These are phyloP conservation scores for Pteria penguin DNA, from an alignment of 2,888 invertebrate genomes.

Conservation along the genomic window DNA sequence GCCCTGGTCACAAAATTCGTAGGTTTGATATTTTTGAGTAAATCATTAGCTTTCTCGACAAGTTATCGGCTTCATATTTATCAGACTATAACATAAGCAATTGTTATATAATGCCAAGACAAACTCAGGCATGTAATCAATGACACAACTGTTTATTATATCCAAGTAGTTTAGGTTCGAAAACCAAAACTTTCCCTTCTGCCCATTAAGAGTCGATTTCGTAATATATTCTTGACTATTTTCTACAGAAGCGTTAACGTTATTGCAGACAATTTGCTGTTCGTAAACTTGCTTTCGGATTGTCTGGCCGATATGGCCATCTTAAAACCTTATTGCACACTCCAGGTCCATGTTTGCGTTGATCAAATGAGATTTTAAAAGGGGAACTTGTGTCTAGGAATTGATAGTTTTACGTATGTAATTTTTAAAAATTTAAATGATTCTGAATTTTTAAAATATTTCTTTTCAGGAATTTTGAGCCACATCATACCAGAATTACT, in stretches of 20 bases:
- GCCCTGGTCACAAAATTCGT: conserved; percentile 27
- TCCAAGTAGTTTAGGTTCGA: conserved; percentile 22
- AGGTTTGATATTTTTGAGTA: conserved; percentile 20
- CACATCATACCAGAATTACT: no score
- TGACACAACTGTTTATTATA: conserved; percentile 29
- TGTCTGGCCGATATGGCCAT: conserved; percentile 8
- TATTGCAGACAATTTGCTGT: not conserved
- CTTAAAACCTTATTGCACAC: no score
- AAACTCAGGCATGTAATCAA: conserved; percentile 37
- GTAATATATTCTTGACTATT: not conserved
- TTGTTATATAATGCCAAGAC: conserved; percentile 28
- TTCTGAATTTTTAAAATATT: no score
- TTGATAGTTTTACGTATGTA: no score
- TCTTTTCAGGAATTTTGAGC: no score
- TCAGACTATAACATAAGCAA: conserved; percentile 38
- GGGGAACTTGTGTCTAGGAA: no score
- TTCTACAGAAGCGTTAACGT: not conserved
- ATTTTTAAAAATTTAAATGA: no score
- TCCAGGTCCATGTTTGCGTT: no score
- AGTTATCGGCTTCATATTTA: conserved; percentile 1
- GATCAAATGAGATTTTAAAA: no score
- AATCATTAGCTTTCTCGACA: conserved; percentile 5
- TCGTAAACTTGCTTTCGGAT: not conserved
- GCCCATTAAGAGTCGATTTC: conserved; percentile 3
- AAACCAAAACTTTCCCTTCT: conserved; percentile 33